Evolutionary conservation across 2,113 vertebrate genomes (phyloP).

Genomic region (Cyprinodon tularosa): DNA sequence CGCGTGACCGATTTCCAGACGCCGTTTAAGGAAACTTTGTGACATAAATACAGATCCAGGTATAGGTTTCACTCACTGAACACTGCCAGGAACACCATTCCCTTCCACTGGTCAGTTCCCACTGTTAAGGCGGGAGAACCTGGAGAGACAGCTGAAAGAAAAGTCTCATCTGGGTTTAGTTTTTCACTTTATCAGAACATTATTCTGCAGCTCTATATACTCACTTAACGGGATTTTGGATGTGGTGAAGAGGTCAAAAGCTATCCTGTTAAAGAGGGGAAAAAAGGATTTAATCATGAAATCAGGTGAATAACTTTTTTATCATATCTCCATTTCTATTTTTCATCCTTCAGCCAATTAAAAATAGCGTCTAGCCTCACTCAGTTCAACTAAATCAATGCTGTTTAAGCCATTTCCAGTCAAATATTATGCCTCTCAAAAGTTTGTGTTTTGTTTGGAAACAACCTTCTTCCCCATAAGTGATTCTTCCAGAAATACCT

Average conservation of each 20-base stretch:
- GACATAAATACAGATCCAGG: constrained; percentile 9
- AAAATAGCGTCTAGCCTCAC: too few species aligned
- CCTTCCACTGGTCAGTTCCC: not conserved
- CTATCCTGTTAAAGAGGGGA: not conserved
- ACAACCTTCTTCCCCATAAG: too few species aligned
- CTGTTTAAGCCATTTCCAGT: too few species aligned
- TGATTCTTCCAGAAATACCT: too few species aligned
- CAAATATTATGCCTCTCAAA: too few species aligned
- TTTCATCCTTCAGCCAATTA: too few species aligned
- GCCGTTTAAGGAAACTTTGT: not conserved
- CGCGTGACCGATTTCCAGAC: constrained; percentile 16
- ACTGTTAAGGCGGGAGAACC: too few species aligned
- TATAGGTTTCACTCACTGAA: constrained; percentile 26
- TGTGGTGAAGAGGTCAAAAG: accelerated
- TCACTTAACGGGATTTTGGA: accelerated
- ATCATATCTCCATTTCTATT: not conserved
- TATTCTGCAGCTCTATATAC: not conserved
- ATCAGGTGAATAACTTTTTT: not conserved
- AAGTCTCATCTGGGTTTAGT: not conserved
- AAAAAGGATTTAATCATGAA: not conserved
- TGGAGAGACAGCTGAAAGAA: not conserved
- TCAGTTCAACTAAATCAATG: too few species aligned
- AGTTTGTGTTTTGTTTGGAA: too few species aligned
- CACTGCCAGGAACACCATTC: accelerated
- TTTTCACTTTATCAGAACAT: not conserved